Conservation (phyloP, 2,113 vertebrate species). For the Asarcornis scutulata region DNA sequence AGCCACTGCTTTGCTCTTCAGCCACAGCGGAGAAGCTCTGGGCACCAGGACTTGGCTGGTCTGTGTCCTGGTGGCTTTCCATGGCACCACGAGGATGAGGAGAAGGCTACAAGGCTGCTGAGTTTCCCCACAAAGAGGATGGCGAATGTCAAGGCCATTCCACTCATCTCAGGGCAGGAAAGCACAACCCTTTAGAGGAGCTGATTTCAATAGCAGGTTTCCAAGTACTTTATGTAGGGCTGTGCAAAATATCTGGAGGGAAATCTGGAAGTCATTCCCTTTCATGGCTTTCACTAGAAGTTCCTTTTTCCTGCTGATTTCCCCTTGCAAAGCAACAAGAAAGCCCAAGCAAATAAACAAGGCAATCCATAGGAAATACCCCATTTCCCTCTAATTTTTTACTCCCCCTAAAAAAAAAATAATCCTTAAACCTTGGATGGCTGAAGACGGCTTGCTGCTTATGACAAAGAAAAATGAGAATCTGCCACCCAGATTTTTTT, state of each 20-base stretch:
- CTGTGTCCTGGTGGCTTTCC: neutral
- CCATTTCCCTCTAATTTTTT: constrained; percentile 38
- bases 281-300: constrained; percentile 25
- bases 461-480: neutral
- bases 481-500: neutral
- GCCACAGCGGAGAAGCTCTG: accelerated
- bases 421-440: neutral
- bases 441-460: neutral
- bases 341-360: constrained; percentile 43
- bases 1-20: neutral
- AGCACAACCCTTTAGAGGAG: neutral
- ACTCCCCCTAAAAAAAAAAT: neutral
- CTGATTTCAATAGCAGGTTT: neutral
- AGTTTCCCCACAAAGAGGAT: accelerated
- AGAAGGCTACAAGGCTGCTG: neutral
- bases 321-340: neutral
- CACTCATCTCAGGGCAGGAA: neutral
- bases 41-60: neutral
- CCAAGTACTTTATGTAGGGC: neutral
- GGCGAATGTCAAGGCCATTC: neutral
- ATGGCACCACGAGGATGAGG: accelerated
- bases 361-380: constrained; percentile 35
- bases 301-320: constrained; percentile 23
- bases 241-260: neutral
- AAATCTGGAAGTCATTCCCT: constrained; percentile 3